Evolutionary conservation across 2,797 vertebrate species (phyloP).

Genomic region (Scolopax rusticola): DNA sequence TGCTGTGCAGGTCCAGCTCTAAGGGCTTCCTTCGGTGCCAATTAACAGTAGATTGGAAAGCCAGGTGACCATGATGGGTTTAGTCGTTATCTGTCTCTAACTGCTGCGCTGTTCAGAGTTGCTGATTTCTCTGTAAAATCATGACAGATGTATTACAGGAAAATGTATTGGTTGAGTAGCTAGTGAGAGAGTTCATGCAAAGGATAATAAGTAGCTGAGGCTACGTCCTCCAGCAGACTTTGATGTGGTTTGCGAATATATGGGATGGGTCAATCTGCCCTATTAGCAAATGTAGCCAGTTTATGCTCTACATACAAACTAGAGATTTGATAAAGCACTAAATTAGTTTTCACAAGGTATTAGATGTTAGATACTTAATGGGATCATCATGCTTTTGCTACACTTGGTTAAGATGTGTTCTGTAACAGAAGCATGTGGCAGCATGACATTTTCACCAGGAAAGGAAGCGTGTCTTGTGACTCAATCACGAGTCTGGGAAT

Average conservation of each 20-base stretch:
- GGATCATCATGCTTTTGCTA: slow-evolving; percentile 69
- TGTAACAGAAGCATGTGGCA: slow-evolving; percentile 1
- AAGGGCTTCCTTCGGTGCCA: slow-evolving; percentile 18
- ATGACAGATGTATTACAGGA: slow-evolving; percentile 24
- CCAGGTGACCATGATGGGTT: not conserved
- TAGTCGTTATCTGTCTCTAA: not conserved
- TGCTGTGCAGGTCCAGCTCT: not conserved
- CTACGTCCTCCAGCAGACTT: slow-evolving; percentile 36
- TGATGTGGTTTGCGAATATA: slow-evolving; percentile 29
- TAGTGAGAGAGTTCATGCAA: slow-evolving; percentile 44
- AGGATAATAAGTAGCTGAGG: slow-evolving; percentile 40
- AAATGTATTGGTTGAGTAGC: slow-evolving; percentile 27
- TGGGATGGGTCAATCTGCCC: slow-evolving; percentile 37
- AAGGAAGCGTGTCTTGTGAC: slow-evolving; percentile 54
- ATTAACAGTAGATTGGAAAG: slow-evolving; percentile 50
- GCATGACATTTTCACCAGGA: slow-evolving; percentile 55
- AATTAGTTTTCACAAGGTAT: slow-evolving; percentile 57
- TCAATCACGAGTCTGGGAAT: slow-evolving; percentile 43
- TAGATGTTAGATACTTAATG: slow-evolving; percentile 57
- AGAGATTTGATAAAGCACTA: slow-evolving; percentile 71
- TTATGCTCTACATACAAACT: slow-evolving; percentile 74
- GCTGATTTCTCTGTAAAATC: slow-evolving; percentile 44
- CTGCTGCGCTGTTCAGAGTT: slow-evolving; percentile 15
- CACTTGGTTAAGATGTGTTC: slow-evolving; percentile 62
- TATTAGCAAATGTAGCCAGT: slow-evolving; percentile 50